Base-by-base conservation (phyloP, 2,888 invertebrate species). In the Anthrax anthrax region DNA sequence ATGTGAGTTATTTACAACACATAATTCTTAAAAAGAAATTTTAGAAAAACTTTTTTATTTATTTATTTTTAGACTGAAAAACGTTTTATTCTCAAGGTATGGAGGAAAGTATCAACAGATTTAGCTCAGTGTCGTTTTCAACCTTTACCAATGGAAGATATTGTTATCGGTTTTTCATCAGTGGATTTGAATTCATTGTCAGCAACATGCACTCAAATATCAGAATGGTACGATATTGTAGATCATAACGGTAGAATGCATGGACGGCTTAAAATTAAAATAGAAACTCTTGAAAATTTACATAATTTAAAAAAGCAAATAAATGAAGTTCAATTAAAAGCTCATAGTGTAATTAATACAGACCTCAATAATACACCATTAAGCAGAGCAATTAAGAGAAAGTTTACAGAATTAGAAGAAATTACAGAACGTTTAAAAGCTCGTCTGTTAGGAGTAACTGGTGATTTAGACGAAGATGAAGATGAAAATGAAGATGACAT, bases 191-290 rank as follows among this genome's bases (percentile, higher is more conserved):
- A 71, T 4, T 68, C 72, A 18, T 61, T 78, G 23, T 55, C 69
- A 18, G 65, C 69, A 36, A 45, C 48, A 18, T 67, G 74, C 52
- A 70, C 73, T 12, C 67, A 67, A 32, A 69, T 78, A 42, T 72
- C 71, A 42, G 78, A 77, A n/a, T 77, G 76, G 74, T 78, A 75
- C 56, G 76, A 77, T 57, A 75, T 80, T 41, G 69, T 76, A n/a
- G 77, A 78, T 55, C 75, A 76, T 52, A 68, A 60, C 54, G 71
- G 71, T 8, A 70, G 71, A 44, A 72, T 74, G 41, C 75, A 75
- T 50, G 80, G 79, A 2, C 77, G 78, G 57, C 70, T 80, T 39
- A 74, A 78, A 60, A 72, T 78, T 56, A 70, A 68, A 51, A 68
- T 76, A 43, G 72, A 72, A 44, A 75, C 77, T 5, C 51, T 75